phyloP scores from a whole-genome alignment of 1,140 invertebrate species.

The Lepidurus apus region DNA sequence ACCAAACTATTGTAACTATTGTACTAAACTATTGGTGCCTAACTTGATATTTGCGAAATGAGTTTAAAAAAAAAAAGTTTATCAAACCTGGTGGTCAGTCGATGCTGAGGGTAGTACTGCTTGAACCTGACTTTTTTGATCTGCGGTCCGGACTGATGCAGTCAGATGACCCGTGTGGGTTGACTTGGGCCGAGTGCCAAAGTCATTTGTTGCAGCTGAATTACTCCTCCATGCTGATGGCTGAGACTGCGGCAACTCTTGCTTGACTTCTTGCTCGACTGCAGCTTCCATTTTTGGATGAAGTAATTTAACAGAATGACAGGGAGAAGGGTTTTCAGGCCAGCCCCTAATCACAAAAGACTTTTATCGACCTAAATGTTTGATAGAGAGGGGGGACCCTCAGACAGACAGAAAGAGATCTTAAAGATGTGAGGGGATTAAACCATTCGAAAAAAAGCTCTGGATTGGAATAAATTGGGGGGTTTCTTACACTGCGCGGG shows the following conservation, averaged over 20 bases:
- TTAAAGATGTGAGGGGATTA: neutral
- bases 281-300: neutral
- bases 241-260: neutral
- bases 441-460: neutral
- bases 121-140: constrained; percentile 8
- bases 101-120: neutral
- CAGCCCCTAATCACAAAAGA: constrained; percentile 11
- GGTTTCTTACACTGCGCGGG: constrained; percentile 51
- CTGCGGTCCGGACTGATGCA: neutral
- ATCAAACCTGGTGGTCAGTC: neutral
- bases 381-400: neutral
- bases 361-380: constrained; percentile 16
- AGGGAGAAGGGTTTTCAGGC: constrained; percentile 8
- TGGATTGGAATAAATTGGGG: neutral
- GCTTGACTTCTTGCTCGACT: constrained; percentile 18
- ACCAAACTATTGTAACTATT: no score
- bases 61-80: constrained; percentile 19
- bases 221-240: neutral
- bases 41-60: neutral
- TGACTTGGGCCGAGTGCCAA: constrained; percentile 17
- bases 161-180: constrained; percentile 5
- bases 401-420: neutral
- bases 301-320: constrained; percentile 2
- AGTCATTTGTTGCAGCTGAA: constrained; percentile 18
- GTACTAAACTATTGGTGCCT: no score